phyloP scores from a whole-genome alignment of 1,140 invertebrate genomes.

The Bombus confusus region DNA sequence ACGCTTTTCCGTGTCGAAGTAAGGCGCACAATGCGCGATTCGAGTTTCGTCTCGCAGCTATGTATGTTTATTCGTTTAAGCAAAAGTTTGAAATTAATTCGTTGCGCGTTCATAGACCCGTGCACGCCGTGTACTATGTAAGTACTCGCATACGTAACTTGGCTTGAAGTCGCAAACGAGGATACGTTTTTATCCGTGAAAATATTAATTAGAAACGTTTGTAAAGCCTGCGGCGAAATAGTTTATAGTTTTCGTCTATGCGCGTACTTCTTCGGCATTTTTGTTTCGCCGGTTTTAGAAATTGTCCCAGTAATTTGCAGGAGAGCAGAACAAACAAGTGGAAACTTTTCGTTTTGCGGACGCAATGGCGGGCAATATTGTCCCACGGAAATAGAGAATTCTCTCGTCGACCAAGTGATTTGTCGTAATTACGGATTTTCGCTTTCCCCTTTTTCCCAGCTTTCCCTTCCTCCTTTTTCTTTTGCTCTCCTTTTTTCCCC shows the following conservation, averaged over 20 bases:
- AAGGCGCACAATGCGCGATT: background rate
- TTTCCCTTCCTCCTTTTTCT: background rate
- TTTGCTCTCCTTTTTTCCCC: background rate
- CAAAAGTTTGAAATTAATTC: constrained; percentile 47
- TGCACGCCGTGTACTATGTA: background rate
- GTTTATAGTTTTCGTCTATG: constrained; percentile 22
- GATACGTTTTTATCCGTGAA: constrained; percentile 22
- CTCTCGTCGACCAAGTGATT: constrained; percentile 66
- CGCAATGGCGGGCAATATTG: constrained; percentile 61
- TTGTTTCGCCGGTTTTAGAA: constrained; percentile 6
- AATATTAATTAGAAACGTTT: constrained; percentile 44
- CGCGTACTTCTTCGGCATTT: background rate
- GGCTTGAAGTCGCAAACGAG: background rate
- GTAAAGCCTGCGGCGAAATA: constrained; percentile 15
- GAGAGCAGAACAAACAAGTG: constrained; percentile 46
- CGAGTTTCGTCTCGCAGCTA: background rate
- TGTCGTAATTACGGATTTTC: constrained; percentile 73
- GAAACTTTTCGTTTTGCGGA: constrained; percentile 26
- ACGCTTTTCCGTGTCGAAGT: background rate
- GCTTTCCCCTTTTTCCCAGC: constrained; percentile 21
- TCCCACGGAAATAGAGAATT: constrained; percentile 66
- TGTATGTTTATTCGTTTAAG: constrained; percentile 12
- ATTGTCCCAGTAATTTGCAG: constrained; percentile 49
- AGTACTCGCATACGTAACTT: background rate
- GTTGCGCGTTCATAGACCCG: background rate